Evolutionary conservation across 2,797 vertebrate species (phyloP).

Genomic region (Halcyon smyrnensis): DNA sequence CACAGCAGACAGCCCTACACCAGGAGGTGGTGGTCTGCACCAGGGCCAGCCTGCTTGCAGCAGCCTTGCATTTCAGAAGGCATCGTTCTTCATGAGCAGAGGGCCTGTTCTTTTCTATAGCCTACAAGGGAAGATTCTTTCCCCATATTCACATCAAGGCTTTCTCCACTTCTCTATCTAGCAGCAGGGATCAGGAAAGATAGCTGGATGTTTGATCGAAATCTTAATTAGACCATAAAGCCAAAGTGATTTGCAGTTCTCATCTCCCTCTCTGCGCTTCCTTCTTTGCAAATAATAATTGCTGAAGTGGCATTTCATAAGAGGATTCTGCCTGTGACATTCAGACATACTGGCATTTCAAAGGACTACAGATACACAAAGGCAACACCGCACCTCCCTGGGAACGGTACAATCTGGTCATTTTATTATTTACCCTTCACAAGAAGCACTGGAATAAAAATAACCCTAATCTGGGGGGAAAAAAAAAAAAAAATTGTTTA

Average conservation of each 20-base stretch:
- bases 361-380: background rate
- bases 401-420: background rate
- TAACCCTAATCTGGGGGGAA: background rate
- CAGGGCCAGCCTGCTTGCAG: background rate
- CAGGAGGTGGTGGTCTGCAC: background rate
- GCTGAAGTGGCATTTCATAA: constrained; percentile 33
- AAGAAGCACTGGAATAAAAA: constrained; percentile 1
- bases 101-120: background rate
- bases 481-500: background rate
- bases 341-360: constrained; percentile 14
- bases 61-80: background rate
- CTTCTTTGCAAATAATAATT: background rate
- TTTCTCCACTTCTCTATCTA: background rate
- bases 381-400: background rate
- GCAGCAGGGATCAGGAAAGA: background rate
- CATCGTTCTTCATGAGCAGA: background rate
- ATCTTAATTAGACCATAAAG: background rate
- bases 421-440: background rate
- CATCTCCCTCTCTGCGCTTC: background rate
- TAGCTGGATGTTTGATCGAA: background rate
- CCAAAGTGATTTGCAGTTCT: background rate
- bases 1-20: background rate
- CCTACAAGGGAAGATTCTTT: background rate
- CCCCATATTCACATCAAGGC: background rate
- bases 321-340: constrained; percentile 14